phyloP scores from a whole-genome alignment of 2,888 invertebrate species.

The Cheilosia vernalis region DNA sequence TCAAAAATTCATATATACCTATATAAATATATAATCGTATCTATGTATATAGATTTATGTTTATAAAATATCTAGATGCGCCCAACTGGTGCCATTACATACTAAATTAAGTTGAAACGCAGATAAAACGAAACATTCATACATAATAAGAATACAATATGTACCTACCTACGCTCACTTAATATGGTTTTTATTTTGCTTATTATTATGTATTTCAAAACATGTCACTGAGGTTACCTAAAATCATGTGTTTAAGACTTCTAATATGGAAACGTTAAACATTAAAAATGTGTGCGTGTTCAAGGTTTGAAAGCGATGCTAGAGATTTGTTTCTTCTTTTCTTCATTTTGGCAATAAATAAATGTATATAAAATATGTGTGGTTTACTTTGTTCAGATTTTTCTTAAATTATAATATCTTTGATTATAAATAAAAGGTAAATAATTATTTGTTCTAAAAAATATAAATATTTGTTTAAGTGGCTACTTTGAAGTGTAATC shows the following conservation, averaged over 20 bases:
- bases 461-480: neutral
- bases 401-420: neutral
- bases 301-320: constrained; percentile 45
- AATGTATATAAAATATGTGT: constrained; percentile 35
- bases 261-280: constrained; percentile 53
- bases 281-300: constrained; percentile 52
- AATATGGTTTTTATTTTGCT: neutral
- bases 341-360: constrained; percentile 37
- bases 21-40: constrained; percentile 24
- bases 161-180: neutral
- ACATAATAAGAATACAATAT: constrained; percentile 15
- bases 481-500: no score
- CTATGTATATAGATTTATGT: constrained; percentile 55
- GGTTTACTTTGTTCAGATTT: constrained; percentile 1
- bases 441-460: constrained; percentile 6
- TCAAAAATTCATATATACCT: constrained; percentile 78
- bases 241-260: constrained; percentile 37
- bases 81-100: constrained; percentile 51
- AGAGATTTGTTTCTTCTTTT: constrained; percentile 10
- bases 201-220: constrained; percentile 1
- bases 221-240: constrained; percentile 28
- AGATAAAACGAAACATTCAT: constrained; percentile 25
- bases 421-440: no score
- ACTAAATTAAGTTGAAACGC: constrained; percentile 19
- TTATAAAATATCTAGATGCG: constrained; percentile 64